phyloP scores from a whole-genome alignment of 2,113 vertebrate species.

The Fregata magnificens region DNA sequence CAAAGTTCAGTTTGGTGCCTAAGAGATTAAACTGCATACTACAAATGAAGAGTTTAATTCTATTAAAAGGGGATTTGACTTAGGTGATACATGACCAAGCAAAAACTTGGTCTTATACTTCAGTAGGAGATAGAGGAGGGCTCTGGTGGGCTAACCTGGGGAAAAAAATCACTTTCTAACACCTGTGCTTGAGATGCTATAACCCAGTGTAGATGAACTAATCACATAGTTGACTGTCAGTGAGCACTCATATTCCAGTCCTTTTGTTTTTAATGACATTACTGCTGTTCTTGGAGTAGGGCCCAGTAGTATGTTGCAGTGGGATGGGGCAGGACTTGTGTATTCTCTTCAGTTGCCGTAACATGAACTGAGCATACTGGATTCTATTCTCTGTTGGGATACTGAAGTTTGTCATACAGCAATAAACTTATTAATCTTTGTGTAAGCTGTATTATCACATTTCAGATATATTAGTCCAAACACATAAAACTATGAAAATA shows the following conservation, averaged over 20 bases:
- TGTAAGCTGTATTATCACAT: not conserved
- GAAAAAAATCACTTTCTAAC: not conserved
- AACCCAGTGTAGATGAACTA: not conserved
- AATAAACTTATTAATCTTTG: not conserved
- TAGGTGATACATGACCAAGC: not conserved
- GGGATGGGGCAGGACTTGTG: fast-evolving
- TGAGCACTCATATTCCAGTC: not conserved
- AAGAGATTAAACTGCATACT: not conserved
- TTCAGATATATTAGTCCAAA: not conserved
- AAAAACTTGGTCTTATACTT: not conserved
- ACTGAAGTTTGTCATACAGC: not conserved
- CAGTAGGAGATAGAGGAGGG: not conserved
- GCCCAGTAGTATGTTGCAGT: not conserved
- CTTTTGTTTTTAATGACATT: not conserved
- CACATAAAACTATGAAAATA: not conserved
- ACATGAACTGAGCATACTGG: not conserved
- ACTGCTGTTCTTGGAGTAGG: not conserved
- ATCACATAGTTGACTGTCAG: not conserved
- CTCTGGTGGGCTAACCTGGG: not conserved
- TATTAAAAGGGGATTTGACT: not conserved
- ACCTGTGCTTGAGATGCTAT: fast-evolving
- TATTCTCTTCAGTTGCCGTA: not conserved
- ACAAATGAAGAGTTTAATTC: not conserved
- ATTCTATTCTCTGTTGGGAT: not conserved
- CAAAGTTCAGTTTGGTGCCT: not conserved